Evolutionary conservation across 1,140 invertebrate species (phyloP).

Genomic region (Dufourea novaeangliae): DNA sequence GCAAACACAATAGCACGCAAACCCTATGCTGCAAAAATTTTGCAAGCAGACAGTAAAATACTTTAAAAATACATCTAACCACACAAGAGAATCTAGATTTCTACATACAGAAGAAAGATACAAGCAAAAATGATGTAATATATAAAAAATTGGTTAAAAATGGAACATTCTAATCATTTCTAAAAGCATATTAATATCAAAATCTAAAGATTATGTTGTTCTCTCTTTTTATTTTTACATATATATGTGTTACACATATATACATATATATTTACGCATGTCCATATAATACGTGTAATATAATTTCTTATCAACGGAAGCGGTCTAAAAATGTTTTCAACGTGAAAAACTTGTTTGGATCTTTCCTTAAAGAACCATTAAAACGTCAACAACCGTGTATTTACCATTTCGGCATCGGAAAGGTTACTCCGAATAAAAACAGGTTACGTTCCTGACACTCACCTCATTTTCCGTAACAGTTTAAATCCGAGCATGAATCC

Average conservation of each 20-base stretch:
- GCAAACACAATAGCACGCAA: not conserved
- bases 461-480: slow-evolving; percentile 54
- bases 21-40: not conserved
- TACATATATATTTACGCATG: not conserved
- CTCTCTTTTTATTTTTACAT: no score
- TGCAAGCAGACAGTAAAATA: not conserved
- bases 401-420: slow-evolving; percentile 52
- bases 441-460: slow-evolving; percentile 51
- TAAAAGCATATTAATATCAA: not conserved
- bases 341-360: not conserved
- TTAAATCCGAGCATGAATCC: slow-evolving; percentile 34
- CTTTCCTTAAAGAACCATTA: not conserved
- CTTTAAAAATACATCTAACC: not conserved
- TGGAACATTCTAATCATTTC: not conserved
- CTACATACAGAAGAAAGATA: no score
- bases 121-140: not conserved
- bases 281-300: not conserved
- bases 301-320: not conserved
- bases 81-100: no score
- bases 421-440: slow-evolving; percentile 29
- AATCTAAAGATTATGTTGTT: not conserved
- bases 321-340: not conserved
- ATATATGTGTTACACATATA: not conserved
- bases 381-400: slow-evolving; percentile 53
- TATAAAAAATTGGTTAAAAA: not conserved